Evolutionary conservation across 30 jellyfish, hydroid and myxozoan species (phyloP), one percentile per base, ranked within the genome.

Genomic region (Nemopilema nomurai): DNA sequence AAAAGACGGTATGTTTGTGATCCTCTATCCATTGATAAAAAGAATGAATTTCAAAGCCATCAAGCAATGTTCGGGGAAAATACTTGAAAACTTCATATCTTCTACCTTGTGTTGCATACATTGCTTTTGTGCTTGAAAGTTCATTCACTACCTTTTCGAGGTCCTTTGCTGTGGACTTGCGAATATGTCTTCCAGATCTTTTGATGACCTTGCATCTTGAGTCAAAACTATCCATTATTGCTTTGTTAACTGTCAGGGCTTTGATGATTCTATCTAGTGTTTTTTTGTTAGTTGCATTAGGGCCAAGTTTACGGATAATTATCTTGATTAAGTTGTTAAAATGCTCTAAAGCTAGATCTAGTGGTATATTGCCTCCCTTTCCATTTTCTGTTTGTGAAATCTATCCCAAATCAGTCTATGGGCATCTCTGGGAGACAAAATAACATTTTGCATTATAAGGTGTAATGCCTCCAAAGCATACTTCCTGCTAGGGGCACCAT

Each of bases 341-440:
- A 52, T 77, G 88, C 63, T 77, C 88, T 0, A 77, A 82, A 4
- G 88, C 65, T 9, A 77, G 65, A 63, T 77, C 88, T 63, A 77
- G 52, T 8, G 88, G 88, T 0, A 77, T 62, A 63, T 77, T 77
- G 8, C 88, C 88, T 16, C 88, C 88, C 9, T 20, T 26, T 21
- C 88, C 88, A 52, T 28, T 62, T 62, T 53, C 19, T 27, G n/a
- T 63, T 77, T 77, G 88, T 18, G 1, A 62, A 53, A 52, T 1
- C 82, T 82, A 77, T 77, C 21, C 88, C 88, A 62, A 3, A 41
- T 13, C 6, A 41, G 57, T 13, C 13, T 85, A 27, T 80, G 82
- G n/a, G 88, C 88, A 20, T 26, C 88, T 23, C 27, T 49, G 41
- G 77, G 77, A n/a, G 88, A 77, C n/a, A 77, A 64, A 49, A 77